A percentile compares a stretch with the other conserved stretches of the same genome.
Conservation (phyloP, 2,888 invertebrate genomes). For the Hecatera dysodea region DNA sequence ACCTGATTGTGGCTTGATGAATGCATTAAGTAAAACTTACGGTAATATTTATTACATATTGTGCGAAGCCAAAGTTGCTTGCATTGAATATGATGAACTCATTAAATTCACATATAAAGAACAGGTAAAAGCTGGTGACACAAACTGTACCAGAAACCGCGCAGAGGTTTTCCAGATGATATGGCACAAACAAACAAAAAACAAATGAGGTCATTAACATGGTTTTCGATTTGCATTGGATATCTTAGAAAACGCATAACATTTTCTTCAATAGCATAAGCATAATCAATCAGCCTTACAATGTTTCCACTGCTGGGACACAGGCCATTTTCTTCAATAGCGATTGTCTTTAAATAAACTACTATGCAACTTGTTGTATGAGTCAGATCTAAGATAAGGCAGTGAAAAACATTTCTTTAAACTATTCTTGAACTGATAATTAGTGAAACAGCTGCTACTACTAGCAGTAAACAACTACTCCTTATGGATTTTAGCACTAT, state of each 20-base stretch:
- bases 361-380: background rate
- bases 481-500: constrained; percentile 2
- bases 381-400: background rate
- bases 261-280: background rate
- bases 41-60: constrained; percentile 48
- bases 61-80: constrained; percentile 2
- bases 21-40: constrained; percentile 55
- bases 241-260: constrained; percentile 11
- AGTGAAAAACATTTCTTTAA: background rate
- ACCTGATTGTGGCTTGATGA: constrained; percentile 75
- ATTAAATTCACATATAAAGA: constrained; percentile 17
- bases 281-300: no score
- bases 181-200: constrained; percentile 10
- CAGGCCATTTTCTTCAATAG: background rate
- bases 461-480: background rate
- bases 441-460: background rate
- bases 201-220: constrained; percentile 14
- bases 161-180: background rate
- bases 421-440: background rate
- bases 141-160: background rate
- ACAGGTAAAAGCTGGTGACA: background rate
- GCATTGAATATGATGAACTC: constrained; percentile 33
- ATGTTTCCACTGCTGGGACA: no score
- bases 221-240: constrained; percentile 8
- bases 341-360: constrained; percentile 1